Conservation (phyloP, 2,113 vertebrate genomes). For the Leiothrix lutea region DNA sequence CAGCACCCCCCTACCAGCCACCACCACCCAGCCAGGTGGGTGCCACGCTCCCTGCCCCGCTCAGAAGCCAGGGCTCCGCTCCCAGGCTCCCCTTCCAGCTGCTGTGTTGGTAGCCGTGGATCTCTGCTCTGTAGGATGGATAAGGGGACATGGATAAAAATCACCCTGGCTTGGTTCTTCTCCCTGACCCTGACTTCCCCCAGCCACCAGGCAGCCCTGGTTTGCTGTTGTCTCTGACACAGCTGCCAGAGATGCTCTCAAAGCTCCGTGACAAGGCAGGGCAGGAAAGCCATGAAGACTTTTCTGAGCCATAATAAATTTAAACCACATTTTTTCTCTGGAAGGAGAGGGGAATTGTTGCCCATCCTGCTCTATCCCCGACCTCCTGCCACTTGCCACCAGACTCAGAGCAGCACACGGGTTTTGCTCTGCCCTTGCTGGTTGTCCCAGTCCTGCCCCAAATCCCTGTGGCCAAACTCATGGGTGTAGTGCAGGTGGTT, state of each 20-base stretch:
- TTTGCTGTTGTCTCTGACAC: background rate
- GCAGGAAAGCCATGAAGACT: background rate
- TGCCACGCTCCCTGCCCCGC: background rate
- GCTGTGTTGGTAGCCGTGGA: background rate
- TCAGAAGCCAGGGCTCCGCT: background rate
- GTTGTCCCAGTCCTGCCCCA: background rate
- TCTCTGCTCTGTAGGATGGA: background rate
- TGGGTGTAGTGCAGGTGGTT: background rate
- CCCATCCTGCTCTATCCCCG: background rate
- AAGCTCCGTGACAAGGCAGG: background rate
- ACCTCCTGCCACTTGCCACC: background rate
- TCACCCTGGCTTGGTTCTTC: background rate
- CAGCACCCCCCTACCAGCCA: background rate
- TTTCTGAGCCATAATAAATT: background rate
- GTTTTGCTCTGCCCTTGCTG: background rate
- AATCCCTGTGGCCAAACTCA: background rate
- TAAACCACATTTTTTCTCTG: fast-evolving
- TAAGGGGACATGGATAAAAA: constrained; percentile 54
- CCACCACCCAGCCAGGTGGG: constrained; percentile 70
- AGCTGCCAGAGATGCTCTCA: background rate
- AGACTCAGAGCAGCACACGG: background rate
- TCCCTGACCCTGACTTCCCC: too few relatives aligned
- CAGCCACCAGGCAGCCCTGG: background rate
- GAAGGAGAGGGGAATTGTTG: background rate
- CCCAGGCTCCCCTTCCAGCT: background rate